Evolutionary conservation across 2,113 vertebrate species (phyloP).

Genomic region (Cyprinodon brontotheroides): DNA sequence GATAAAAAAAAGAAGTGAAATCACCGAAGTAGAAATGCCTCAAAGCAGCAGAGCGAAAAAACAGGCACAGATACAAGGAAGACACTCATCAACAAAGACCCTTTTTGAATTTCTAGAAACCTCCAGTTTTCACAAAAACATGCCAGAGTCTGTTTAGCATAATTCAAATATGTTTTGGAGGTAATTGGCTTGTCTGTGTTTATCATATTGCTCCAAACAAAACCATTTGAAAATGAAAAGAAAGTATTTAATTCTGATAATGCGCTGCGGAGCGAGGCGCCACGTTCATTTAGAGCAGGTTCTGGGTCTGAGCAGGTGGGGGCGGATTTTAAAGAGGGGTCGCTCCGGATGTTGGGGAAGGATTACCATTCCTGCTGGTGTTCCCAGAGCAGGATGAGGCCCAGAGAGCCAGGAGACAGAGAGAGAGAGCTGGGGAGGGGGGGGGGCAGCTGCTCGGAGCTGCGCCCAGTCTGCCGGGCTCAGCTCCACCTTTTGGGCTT

Average conservation of each 20-base stretch:
- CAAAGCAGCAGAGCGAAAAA: conserved; percentile 72
- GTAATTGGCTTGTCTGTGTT: conserved; percentile 73
- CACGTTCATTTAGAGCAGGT: conserved; percentile 30
- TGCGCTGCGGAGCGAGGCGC: conserved; percentile 21
- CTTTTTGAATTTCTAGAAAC: conserved; percentile 65
- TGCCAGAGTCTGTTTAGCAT: conserved; percentile 61
- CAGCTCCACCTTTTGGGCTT: conserved; percentile 75
- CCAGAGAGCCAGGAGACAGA: conserved; percentile 59
- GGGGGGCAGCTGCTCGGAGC: conserved; percentile 71
- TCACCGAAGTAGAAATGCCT: conserved; percentile 79
- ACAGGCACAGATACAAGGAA: conserved; percentile 55
- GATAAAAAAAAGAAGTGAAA: conserved; percentile 75
- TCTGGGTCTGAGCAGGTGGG: conserved; percentile 69
- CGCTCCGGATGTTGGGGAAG: conserved; percentile 67
- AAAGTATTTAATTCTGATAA: conserved; percentile 62
- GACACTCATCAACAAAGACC: conserved; percentile 63
- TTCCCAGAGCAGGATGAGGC: conserved; percentile 68
- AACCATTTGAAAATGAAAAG: conserved; percentile 54
- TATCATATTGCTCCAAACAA: conserved; percentile 66
- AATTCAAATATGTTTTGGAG: conserved; percentile 64
- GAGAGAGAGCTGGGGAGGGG: conserved; percentile 44
- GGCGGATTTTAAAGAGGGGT: conserved; percentile 54
- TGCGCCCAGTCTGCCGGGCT: conserved; percentile 72
- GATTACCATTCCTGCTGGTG: conserved; percentile 76
- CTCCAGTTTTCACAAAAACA: conserved; percentile 59